These are phyloP conservation scores for Limanda limanda DNA, from an alignment of 2,113 vertebrate genomes.

Conservation along the genomic window DNA sequence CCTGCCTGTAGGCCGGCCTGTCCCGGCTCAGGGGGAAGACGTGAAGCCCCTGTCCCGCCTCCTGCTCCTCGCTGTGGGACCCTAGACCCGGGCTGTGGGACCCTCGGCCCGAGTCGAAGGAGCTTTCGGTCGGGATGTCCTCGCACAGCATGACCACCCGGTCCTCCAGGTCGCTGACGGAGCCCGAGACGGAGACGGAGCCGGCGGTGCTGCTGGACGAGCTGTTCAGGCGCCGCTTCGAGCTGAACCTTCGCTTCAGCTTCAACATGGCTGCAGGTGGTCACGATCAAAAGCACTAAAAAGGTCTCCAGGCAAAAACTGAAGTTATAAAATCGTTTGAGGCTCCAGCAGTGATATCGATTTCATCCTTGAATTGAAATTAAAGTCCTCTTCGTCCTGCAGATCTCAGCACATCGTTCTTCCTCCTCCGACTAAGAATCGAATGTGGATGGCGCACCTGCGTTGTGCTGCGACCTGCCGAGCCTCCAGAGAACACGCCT, in stretches of 20 bases:
- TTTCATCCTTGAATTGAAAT: not conserved
- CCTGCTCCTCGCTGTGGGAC: conserved; percentile 55
- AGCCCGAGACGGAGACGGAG: conserved; percentile 54
- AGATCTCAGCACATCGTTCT: conserved; percentile 9
- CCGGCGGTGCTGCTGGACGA: conserved; percentile 60
- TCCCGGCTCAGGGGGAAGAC: conserved; percentile 52
- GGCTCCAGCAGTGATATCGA: too few species aligned
- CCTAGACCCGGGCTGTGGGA: conserved; percentile 43
- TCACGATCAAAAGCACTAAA: not conserved
- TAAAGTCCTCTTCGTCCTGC: not conserved
- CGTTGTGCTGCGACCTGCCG: conserved; percentile 67
- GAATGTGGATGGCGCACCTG: conserved; percentile 38
- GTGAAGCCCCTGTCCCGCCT: conserved; percentile 5
- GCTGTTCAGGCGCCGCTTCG: conserved; percentile 53
- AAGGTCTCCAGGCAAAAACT: not conserved
- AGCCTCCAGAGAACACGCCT: conserved; percentile 53
- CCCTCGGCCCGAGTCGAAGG: conserved; percentile 43
- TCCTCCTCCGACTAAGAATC: conserved; percentile 8
- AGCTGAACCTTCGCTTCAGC: conserved; percentile 70
- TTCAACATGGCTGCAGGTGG: conserved; percentile 54
- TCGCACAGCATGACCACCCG: conserved; percentile 83
- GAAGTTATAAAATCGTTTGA: not conserved
- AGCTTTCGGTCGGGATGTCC: conserved; percentile 65
- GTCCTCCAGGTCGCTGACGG: conserved; percentile 71
- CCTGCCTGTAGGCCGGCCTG: conserved; percentile 53